A percentile compares a stretch with the other conserved stretches of the same genome.
These are phyloP conservation scores for Thyatira batis DNA, from an alignment of 2,888 invertebrate species.

Conservation along the genomic window DNA sequence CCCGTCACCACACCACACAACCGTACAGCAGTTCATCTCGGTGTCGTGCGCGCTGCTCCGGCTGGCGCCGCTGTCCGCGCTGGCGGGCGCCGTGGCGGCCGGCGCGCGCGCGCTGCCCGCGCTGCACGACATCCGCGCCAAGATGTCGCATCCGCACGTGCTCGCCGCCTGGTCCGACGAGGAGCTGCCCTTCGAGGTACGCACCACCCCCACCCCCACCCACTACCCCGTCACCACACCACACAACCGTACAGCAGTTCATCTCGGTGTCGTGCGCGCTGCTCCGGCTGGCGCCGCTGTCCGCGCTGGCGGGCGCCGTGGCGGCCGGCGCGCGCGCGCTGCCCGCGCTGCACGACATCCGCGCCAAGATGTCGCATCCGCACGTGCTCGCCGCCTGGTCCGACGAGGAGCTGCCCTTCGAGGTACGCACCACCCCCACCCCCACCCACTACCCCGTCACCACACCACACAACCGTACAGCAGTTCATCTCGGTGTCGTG, in stretches of 20 bases:
- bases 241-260: too few relatives aligned
- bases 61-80: constrained; percentile 86
- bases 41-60: constrained; percentile 96
- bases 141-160: constrained; percentile 84
- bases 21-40: too few relatives aligned
- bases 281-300: constrained; percentile 88
- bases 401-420: constrained; percentile 97
- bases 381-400: constrained; percentile 96
- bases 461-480: too few relatives aligned
- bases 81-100: constrained; percentile 95
- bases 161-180: constrained; percentile 97
- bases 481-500: constrained; percentile 94
- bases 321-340: constrained; percentile 96
- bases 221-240: not conserved
- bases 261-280: constrained; percentile 93
- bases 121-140: constrained; percentile 90
- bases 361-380: constrained; percentile 77
- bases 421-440: too few relatives aligned
- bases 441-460: not conserved
- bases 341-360: constrained; percentile 95
- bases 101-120: constrained; percentile 97
- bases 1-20: not conserved
- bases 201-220: too few relatives aligned
- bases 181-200: constrained; percentile 93
- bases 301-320: constrained; percentile 94